Evolutionary conservation across 1,140 invertebrate genomes (phyloP).

Genomic region (Diachasmimorpha longicaudata): DNA sequence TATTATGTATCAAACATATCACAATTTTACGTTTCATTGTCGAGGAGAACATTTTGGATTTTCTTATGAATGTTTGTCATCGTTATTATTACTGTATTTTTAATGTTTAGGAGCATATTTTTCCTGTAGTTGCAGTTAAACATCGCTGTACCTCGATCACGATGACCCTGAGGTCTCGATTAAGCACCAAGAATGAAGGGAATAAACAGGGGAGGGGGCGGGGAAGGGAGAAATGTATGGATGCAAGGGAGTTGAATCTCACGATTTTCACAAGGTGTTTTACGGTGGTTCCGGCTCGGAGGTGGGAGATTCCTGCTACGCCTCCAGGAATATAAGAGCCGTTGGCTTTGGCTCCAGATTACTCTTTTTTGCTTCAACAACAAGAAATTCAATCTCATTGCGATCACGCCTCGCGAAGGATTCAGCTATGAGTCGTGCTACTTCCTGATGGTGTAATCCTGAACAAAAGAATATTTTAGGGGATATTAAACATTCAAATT

Average conservation of each 20-base stretch:
- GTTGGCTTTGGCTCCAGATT: slow-evolving; percentile 88
- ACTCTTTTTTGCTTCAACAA: slow-evolving; percentile 87
- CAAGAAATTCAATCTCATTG: slow-evolving; percentile 87
- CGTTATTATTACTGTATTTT: not conserved
- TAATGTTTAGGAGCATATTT: not conserved
- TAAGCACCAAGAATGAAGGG: not conserved
- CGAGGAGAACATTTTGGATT: not conserved
- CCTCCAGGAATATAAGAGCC: slow-evolving; percentile 85
- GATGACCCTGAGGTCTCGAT: slow-evolving; percentile 1
- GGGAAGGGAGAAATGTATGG: not conserved
- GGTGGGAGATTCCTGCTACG: slow-evolving; percentile 73
- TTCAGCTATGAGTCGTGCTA: slow-evolving; percentile 86
- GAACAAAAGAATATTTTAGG: slow-evolving; percentile 1
- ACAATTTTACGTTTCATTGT: slow-evolving; percentile 1
- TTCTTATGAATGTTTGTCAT: not conserved
- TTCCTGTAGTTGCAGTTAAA: not conserved
- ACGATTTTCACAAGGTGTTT: slow-evolving; percentile 20
- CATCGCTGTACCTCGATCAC: not conserved
- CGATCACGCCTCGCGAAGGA: slow-evolving; percentile 86
- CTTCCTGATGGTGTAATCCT: slow-evolving; percentile 76
- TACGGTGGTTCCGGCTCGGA: slow-evolving; percentile 58
- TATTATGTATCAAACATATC: slow-evolving; percentile 18
- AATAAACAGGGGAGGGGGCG: not conserved
- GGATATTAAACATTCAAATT: not conserved
- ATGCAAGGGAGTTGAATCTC: slow-evolving; percentile 1